Percentiles rank a stretch among this genome's conserved stretches.
phyloP scores from a whole-genome alignment of 2,888 invertebrate genomes.

The Cantharis rufa region DNA sequence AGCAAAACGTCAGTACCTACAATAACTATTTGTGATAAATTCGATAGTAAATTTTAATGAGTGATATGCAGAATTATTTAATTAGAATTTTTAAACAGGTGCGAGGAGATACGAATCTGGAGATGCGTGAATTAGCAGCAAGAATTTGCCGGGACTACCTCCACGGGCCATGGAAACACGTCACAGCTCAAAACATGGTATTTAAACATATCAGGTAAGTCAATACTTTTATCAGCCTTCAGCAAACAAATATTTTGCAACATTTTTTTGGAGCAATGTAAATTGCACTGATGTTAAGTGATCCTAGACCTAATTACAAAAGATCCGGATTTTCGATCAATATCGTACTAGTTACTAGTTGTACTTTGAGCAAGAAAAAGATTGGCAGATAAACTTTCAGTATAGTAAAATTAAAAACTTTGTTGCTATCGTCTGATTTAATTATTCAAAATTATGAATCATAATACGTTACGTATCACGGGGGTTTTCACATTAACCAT shows the following conservation, averaged over 20 bases:
- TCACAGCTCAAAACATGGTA: conserved; percentile 75
- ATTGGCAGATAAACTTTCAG: not conserved
- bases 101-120: conserved; percentile 61
- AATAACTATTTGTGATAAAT: not conserved
- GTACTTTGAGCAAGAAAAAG: not conserved
- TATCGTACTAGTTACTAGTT: not conserved
- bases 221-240: too few relatives aligned
- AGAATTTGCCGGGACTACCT: conserved; percentile 88
- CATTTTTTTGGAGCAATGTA: too few relatives aligned
- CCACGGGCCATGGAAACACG: conserved; percentile 87
- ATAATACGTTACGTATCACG: not conserved
- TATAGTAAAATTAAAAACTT: not conserved
- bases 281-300: not conserved
- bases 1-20: not conserved
- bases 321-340: not conserved
- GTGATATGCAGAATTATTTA: conserved; percentile 9
- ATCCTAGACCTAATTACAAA: not conserved
- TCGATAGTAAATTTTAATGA: not conserved
- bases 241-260: too few relatives aligned
- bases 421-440: not conserved
- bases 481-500: not conserved
- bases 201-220: conserved; percentile 83
- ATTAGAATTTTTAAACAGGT: conserved; percentile 57
- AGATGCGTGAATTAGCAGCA: conserved; percentile 82
- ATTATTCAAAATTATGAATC: not conserved